Base-by-base conservation (phyloP, 1,140 invertebrate species). In the Kradibia gibbosae region DNA sequence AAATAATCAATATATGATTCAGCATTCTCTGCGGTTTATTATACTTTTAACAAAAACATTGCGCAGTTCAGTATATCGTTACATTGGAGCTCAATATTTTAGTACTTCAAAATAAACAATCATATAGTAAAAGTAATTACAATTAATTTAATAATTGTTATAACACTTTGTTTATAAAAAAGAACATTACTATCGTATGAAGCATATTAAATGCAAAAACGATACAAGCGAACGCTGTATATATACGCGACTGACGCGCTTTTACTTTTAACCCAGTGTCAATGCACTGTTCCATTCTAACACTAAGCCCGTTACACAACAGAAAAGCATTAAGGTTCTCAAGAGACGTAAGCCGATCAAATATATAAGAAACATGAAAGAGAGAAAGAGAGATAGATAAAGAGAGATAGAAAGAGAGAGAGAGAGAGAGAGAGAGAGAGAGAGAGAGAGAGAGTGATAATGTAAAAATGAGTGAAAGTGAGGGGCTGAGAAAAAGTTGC, bases 221-320 rank as follows among this genome's bases (percentile, higher is more conserved):
- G 53, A 60, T n/a, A n/a, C 42, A 42, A 48, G 28, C 0, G 53
- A 3, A 25, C 73, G 53, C 25, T 25, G 34, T 36, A 60, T 36
- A n/a, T 60, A 25, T 42, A 34, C 34, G 28, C 3, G 22, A 53
- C 48, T 55, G 70, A 55, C 17, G 48, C 71, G 71, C 71, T 75
- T 60, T 75, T 75, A 75, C 73, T 75, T 60, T 73, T 73, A 73
- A 73, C 71, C 28, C 48, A 53, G 42, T 50, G 48, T 50, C 71
- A 53, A 53, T 73, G 45, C 48, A 73, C 71, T 53, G 48, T 4
- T n/a, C 48, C 42, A 22, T 73, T 73, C 48, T 50, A 53, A 73
- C 45, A 31, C 42, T 73, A 73, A 73, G 74, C 57, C 57, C 57
- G 45, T 76, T 76, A 62, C 74, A 62, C 74, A 76, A 65, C 55